Percentiles rank a stretch among this genome's conserved stretches.
Conservation (phyloP, 1,140 invertebrate genomes). For the Drosophila bocki region DNA sequence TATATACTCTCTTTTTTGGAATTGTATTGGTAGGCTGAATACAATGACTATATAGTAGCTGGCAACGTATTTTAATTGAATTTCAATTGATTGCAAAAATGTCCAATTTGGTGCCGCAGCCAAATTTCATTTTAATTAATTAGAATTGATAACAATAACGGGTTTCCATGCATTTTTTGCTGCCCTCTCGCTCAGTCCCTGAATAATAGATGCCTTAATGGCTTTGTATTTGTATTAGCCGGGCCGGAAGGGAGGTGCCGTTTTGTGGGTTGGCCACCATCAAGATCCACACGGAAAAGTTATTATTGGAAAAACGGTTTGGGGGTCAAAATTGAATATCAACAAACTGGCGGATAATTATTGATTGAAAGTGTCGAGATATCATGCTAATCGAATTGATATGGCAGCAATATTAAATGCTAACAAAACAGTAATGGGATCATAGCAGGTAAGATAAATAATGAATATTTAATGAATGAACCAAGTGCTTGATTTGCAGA, state of each 20-base stretch:
- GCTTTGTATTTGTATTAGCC: conserved; percentile 34
- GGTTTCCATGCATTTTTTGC: conserved; percentile 33
- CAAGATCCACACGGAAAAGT: conserved; percentile 9
- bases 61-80: conserved; percentile 79
- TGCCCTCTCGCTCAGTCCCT: background rate
- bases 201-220: conserved; percentile 62
- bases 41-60: conserved; percentile 37
- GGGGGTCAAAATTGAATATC: conserved; percentile 6
- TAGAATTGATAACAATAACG: conserved; percentile 80
- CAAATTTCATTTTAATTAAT: conserved; percentile 81
- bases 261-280: conserved; percentile 12
- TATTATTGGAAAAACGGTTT: conserved; percentile 16
- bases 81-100: conserved; percentile 83
- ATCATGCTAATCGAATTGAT: conserved; percentile 34
- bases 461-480: conserved; percentile 11
- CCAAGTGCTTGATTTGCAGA: conserved; percentile 8
- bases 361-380: conserved; percentile 43
- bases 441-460: conserved; percentile 11
- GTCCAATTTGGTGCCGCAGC: conserved; percentile 60
- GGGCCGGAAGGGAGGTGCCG: background rate
- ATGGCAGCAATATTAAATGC: conserved; percentile 22
- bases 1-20: conserved; percentile 19
- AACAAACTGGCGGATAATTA: conserved; percentile 17
- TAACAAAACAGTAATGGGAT: conserved; percentile 15
- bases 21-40: conserved; percentile 32